Base-by-base conservation (phyloP, 1,140 invertebrate species). In the Antheraea mylitta region DNA sequence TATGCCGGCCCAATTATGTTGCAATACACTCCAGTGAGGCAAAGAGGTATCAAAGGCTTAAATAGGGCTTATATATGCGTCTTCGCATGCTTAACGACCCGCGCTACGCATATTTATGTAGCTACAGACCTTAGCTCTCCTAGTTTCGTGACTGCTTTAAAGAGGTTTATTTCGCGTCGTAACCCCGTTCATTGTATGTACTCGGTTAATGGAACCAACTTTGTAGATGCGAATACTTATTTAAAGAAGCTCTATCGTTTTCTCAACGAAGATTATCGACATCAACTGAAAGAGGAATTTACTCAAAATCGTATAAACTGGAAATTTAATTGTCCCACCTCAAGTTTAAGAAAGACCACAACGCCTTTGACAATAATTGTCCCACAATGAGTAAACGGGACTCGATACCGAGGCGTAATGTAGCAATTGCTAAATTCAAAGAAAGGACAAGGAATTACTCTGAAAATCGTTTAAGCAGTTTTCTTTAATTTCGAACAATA, bases 41-140 rank as follows among this genome's bases (percentile, higher is more conserved):
- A 60, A 38, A 72, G 81, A 16, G 77, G 76, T 19, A 67, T 73
- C 8, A 71, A 64, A 11, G 69, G 73, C 45, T n/a, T n/a, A n/a
- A 65, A 76, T 18, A 92, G 92, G 69, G n/a, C n/a, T n/a, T n/a
- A n/a, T n/a, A n/a, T n/a, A n/a, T n/a, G n/a, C n/a, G n/a, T n/a
- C n/a, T n/a, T 90, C 72, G 70, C 86, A 7, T 92, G 89, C 73
- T 76, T 86, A 11, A 66, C 76, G 0, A 88, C 87, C n/a, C 75
- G 74, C 59, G 85, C 81, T 19, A 67, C 84, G n/a, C 88, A 92
- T 69, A 69, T 92, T 22, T 86, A 92, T 76, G 8, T 83, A 9
- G 78, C 79, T 11, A 68, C 70, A 11, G 78, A 87, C 74, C 60
- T 90, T 18, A 74, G 73, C 2, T 81, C 82, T 13, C 68, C 22